Base-by-base conservation (phyloP, 2,113 vertebrate genomes). In the Sceloporus tristichus region DNA sequence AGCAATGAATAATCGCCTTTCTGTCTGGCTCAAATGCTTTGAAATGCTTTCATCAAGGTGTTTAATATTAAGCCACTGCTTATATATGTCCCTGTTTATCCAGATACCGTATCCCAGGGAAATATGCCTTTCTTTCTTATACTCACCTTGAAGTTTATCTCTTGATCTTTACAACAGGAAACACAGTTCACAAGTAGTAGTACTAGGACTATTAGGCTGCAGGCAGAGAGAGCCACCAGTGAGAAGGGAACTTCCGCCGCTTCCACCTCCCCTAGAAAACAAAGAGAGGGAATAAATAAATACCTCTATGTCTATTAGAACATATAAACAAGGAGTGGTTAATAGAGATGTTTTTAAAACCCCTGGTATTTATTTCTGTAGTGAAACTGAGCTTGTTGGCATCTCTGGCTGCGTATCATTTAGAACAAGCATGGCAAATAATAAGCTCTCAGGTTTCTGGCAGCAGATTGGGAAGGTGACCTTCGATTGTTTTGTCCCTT, bases 131-230 rank as follows among this genome's bases (percentile, higher is more conserved):
- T 59, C 53, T 54, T 40, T 62, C n/a, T 76, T 82, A 23, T 29
- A 65, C 97, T 97, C 96, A 99, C 99, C 98, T 99, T 99, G 95
- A 99, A 99, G 96, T 99, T 97, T 95, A 99, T 99, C 95, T 99
- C 98, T 0, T 97, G 97, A 89, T 99, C 98, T 95, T 99, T 99
- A 95, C 99, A 99, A 97, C 99, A 99, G 95, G 97, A 98, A 76
- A 98, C 96, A 90, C 99, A 99, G 95, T 98, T 98, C 78, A 97
- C 95, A 56, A 99, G 95, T 92, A 98, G 83, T 82, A 98, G 94
- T 56, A 98, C 95, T 91, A 99, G 92, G 34, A 97, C 94, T 76
- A 98, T 92, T 38, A 99, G 95, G 78, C 95, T 96, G 84, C 97
- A 97, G 78, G 98, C 54, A 34, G 98, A 98, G 75, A 99, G 95